phyloP scores from a whole-genome alignment of 2,797 vertebrate genomes.

The Mus minutoides region DNA sequence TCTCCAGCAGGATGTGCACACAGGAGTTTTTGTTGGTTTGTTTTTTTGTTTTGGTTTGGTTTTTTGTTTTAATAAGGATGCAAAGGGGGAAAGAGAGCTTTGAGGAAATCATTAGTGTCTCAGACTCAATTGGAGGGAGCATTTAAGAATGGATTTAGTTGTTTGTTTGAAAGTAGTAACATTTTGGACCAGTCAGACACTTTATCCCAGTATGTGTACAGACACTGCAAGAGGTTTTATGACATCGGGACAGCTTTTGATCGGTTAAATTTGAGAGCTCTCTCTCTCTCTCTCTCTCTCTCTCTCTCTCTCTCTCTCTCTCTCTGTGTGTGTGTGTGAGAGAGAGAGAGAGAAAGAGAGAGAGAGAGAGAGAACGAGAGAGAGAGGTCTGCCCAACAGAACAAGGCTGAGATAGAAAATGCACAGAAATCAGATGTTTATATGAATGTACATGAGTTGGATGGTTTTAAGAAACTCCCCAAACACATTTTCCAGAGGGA shows the following conservation, averaged over 20 bases:
- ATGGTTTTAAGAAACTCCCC: constrained; percentile 50
- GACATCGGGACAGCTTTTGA: neutral
- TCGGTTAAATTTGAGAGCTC: constrained; percentile 47
- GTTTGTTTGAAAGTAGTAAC: neutral
- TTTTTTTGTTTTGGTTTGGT: neutral
- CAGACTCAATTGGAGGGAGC: neutral
- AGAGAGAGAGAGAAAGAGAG: neutral
- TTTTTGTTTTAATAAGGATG: neutral
- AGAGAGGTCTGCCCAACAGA: neutral
- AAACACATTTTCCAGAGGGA: constrained; percentile 50
- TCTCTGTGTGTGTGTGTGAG: neutral
- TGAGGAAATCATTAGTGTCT: neutral
- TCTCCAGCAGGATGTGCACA: neutral
- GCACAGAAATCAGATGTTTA: constrained; percentile 53
- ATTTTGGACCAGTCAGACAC: neutral
- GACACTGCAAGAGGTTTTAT: neutral
- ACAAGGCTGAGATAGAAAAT: constrained; percentile 11
- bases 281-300: no score
- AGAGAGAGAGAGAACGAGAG: neutral
- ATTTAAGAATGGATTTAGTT: neutral
- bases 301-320: no score
- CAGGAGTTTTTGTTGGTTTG: neutral
- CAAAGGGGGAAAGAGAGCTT: neutral
- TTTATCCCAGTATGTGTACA: neutral
- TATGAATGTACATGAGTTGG: constrained; percentile 8